Percentiles rank a stretch among this genome's conserved stretches.
These are phyloP conservation scores for Nephrotoma guestfalica DNA, from an alignment of 2,888 invertebrate species.

Conservation along the genomic window DNA sequence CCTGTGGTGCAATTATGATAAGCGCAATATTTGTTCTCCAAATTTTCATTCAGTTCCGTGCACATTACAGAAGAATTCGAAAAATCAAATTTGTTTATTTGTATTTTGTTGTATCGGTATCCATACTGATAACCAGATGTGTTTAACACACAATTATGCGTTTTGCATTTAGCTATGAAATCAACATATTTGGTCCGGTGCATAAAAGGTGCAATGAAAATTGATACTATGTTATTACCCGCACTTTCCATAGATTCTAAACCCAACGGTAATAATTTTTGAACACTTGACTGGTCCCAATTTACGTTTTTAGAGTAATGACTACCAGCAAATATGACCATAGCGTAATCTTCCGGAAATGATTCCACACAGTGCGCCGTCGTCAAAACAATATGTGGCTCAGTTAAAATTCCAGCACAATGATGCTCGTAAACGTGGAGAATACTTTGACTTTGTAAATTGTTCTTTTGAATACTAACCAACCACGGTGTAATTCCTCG, in stretches of 20 bases:
- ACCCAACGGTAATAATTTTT: neutral
- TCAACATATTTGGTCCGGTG: neutral
- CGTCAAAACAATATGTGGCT: neutral
- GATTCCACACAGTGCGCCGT: neutral
- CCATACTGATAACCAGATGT: too few species aligned
- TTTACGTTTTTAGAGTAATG: neutral
- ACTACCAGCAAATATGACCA: neutral
- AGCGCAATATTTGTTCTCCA: neutral
- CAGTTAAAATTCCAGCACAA: neutral
- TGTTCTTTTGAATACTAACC: too few species aligned
- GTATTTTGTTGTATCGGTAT: too few species aligned
- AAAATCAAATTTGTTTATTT: neutral
- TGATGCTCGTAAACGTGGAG: neutral
- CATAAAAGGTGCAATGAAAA: neutral
- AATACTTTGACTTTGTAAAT: too few species aligned
- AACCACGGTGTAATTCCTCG: too few species aligned
- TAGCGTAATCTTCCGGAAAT: neutral
- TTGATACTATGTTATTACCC: neutral
- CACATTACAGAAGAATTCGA: neutral
- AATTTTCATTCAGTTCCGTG: neutral
- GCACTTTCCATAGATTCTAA: neutral
- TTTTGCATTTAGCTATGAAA: neutral
- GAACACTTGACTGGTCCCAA: neutral
- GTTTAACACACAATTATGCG: neutral
- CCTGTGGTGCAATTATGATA: neutral